Conservation (phyloP, 2,113 vertebrate genomes). For the Chelonoidis abingdonii region DNA sequence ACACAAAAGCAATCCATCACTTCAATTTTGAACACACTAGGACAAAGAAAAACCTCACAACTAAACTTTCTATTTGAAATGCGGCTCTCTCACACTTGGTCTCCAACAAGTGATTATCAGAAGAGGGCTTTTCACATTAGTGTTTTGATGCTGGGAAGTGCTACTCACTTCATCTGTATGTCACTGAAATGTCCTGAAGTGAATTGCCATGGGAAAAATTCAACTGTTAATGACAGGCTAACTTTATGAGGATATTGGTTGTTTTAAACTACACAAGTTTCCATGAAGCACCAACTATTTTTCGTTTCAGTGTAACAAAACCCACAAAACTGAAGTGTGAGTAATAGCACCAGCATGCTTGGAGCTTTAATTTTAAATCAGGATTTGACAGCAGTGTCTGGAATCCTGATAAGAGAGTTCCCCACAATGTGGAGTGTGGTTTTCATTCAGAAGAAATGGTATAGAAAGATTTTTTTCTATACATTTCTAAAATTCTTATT, state of each 20-base stretch:
- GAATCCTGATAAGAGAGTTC: background rate
- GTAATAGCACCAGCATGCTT: background rate
- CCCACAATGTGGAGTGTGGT: background rate
- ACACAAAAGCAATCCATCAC: background rate
- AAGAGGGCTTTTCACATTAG: background rate
- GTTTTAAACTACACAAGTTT: background rate
- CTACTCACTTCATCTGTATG: rapidly evolving
- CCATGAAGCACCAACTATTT: background rate
- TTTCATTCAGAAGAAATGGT: background rate
- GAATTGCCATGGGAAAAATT: background rate
- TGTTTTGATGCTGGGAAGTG: background rate
- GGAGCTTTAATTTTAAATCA: background rate
- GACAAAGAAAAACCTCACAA: background rate
- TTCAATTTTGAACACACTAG: background rate
- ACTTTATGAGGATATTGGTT: background rate
- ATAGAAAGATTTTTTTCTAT: background rate
- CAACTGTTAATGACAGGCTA: background rate
- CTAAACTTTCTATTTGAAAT: background rate
- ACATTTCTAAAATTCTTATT: background rate
- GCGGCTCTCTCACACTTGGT: background rate
- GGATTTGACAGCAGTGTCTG: background rate
- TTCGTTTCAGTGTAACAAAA: background rate
- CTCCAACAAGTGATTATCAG: background rate
- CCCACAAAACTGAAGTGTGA: background rate
- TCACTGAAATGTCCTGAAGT: rapidly evolving